Conservation (phyloP, 2,113 vertebrate species). For the Orcinus orca region DNA sequence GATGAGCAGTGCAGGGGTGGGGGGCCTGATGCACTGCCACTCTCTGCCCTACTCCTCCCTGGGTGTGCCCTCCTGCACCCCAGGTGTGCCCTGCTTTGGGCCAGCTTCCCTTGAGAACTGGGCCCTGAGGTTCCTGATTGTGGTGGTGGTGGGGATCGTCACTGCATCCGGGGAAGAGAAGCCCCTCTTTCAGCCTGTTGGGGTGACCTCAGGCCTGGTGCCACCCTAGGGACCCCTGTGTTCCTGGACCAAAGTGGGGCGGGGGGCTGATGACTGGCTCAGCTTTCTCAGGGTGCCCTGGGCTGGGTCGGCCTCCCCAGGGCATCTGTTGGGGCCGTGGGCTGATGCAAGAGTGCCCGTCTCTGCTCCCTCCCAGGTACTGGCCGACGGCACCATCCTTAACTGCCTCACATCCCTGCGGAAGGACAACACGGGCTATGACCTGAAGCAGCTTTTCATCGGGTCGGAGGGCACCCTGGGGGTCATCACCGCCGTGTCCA, state of each 20-base stretch:
- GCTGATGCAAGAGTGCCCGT: rapidly evolving
- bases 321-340: background rate
- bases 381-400: slow-evolving; percentile 90
- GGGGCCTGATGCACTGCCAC: background rate
- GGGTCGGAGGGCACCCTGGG: slow-evolving; percentile 96
- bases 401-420: slow-evolving; percentile 89
- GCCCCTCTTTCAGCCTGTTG: background rate
- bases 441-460: slow-evolving; percentile 97
- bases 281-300: background rate
- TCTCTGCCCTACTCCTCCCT: background rate
- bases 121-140: background rate
- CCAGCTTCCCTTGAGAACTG: background rate
- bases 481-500: slow-evolving; percentile 91
- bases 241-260: background rate
- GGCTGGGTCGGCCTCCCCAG: too few relatives aligned
- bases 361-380: slow-evolving; percentile 83
- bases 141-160: rapidly evolving
- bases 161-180: background rate
- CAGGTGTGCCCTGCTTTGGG: background rate
- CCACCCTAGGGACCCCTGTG: background rate
- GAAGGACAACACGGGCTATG: slow-evolving; percentile 98
- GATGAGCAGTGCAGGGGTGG: background rate
- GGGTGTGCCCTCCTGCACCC: background rate
- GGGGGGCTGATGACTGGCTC: background rate
- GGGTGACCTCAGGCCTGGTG: background rate